phyloP scores from a whole-genome alignment of 1,140 invertebrate species.

The Drosophila nikananu region DNA sequence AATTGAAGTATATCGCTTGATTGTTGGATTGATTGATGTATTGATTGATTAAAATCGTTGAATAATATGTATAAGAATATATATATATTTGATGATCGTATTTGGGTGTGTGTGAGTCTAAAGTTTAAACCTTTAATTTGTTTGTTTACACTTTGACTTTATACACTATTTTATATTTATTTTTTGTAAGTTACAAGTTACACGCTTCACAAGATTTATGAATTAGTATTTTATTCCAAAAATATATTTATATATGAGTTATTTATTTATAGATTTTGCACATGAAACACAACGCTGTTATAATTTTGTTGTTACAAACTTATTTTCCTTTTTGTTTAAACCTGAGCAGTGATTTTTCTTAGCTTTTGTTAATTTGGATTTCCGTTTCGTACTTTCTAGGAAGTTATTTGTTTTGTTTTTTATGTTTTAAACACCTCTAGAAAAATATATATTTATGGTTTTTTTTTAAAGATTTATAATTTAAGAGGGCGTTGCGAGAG shows the following conservation, averaged over 20 bases:
- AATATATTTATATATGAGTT: slow-evolving; percentile 69
- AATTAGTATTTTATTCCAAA: slow-evolving; percentile 59
- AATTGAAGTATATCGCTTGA: slow-evolving; percentile 53
- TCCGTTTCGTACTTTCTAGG: slow-evolving; percentile 2
- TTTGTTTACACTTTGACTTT: slow-evolving; percentile 28
- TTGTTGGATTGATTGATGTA: slow-evolving; percentile 72
- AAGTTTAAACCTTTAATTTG: slow-evolving; percentile 48
- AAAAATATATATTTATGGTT: slow-evolving; percentile 58
- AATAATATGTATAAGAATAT: slow-evolving; percentile 67
- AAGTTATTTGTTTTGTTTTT: slow-evolving; percentile 13
- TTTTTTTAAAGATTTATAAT: slow-evolving; percentile 1
- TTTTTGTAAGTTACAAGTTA: slow-evolving; percentile 34
- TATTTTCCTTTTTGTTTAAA: slow-evolving; percentile 34
- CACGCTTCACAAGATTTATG: slow-evolving; percentile 46
- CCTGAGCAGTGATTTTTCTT: slow-evolving; percentile 64
- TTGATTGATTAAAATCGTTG: slow-evolving; percentile 70
- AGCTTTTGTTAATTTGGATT: slow-evolving; percentile 28
- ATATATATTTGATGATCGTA: slow-evolving; percentile 38
- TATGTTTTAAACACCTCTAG: slow-evolving; percentile 63
- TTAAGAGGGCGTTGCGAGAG: slow-evolving; percentile 21
- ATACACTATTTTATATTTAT: slow-evolving; percentile 25
- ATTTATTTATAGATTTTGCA: slow-evolving; percentile 63
- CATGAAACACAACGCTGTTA: slow-evolving; percentile 73
- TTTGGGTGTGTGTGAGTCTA: slow-evolving; percentile 31
- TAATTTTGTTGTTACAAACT: slow-evolving; percentile 31